Evolutionary conservation across 2,797 vertebrate species (phyloP).

Genomic region (Leucoraja ocellata): DNA sequence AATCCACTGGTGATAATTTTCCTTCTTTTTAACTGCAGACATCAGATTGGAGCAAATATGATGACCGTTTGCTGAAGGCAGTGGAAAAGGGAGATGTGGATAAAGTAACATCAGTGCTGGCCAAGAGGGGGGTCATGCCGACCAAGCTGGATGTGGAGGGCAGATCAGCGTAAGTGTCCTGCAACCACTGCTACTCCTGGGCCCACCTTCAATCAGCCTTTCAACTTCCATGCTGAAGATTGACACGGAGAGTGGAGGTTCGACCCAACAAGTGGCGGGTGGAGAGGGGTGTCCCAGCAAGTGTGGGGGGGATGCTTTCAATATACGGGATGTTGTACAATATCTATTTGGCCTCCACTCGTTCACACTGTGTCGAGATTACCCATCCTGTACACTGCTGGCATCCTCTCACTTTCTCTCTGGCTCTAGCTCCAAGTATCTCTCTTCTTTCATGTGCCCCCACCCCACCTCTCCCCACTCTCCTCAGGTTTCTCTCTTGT

Average conservation of each 20-base stretch:
- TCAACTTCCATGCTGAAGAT: background rate
- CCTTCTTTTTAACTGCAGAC: slow-evolving; percentile 59
- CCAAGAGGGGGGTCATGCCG: slow-evolving; percentile 84
- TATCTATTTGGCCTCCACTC: background rate
- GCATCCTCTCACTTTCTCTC: background rate
- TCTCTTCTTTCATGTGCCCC: background rate
- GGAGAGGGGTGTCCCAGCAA: no score
- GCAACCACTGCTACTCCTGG: background rate
- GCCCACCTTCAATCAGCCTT: background rate
- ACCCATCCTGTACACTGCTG: no score
- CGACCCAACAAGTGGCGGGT: no score
- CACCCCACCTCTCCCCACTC: background rate
- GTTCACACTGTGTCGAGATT: no score
- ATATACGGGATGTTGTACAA: background rate
- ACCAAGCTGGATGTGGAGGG: slow-evolving; percentile 91
- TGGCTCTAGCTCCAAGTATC: background rate
- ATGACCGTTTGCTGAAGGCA: slow-evolving; percentile 93
- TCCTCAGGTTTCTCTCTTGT: no score
- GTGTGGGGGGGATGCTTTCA: no score
- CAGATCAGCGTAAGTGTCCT: slow-evolving; percentile 82
- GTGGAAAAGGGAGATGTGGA: slow-evolving; percentile 90
- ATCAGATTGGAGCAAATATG: slow-evolving; percentile 95
- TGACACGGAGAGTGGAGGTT: no score
- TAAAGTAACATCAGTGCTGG: slow-evolving; percentile 80
- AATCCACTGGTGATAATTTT: slow-evolving; percentile 7